Evolutionary conservation across 2,888 invertebrate species (phyloP).

Genomic region (Microctonus brassicae): DNA sequence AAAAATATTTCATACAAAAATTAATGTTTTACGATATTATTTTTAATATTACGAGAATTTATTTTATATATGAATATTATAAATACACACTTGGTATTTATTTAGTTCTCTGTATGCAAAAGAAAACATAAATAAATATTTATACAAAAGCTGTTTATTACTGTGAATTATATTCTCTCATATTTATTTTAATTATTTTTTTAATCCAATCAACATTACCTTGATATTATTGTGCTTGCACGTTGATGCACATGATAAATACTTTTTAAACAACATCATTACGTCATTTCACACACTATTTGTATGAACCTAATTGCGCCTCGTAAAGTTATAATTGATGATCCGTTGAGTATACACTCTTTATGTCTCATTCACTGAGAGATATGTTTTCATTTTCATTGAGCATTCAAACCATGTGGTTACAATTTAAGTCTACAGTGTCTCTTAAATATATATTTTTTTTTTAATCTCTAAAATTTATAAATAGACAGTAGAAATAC

Average conservation of each 20-base stretch:
- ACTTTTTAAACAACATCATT: conserved; percentile 27
- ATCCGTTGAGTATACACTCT: conserved; percentile 22
- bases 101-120: background rate
- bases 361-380: conserved; percentile 26
- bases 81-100: background rate
- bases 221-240: conserved; percentile 7
- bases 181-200: background rate
- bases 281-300: conserved; percentile 8
- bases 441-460: conserved; percentile 1
- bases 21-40: no score
- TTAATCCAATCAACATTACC: background rate
- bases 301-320: conserved; percentile 18
- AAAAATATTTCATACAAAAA: no score
- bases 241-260: conserved; percentile 21
- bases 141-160: background rate
- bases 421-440: background rate
- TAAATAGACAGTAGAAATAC: background rate
- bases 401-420: conserved; percentile 1
- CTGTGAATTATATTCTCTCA: background rate
- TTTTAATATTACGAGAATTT: no score
- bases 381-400: conserved; percentile 15
- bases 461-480: conserved; percentile 11
- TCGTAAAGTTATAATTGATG: conserved; percentile 34
- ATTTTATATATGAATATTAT: background rate
- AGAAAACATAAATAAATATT: background rate